These are phyloP conservation scores for Pampus argenteus DNA, from an alignment of 2,797 vertebrate genomes.

Conservation along the genomic window DNA sequence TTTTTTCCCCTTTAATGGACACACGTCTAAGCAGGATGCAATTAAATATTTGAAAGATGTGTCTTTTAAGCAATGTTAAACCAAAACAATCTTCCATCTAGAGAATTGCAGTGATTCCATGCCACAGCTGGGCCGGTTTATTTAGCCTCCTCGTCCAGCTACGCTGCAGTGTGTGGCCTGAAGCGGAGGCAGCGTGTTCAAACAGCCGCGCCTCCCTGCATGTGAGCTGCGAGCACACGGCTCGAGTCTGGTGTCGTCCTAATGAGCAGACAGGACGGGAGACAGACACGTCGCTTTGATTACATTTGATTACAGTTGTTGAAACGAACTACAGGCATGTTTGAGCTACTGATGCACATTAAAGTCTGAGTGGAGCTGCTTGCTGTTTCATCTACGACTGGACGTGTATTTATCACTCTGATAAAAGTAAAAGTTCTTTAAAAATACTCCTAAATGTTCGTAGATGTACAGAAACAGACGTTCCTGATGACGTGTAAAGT, in stretches of 20 bases:
- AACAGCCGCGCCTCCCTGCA: neutral
- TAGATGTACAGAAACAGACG: no score
- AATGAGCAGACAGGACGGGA: constrained; percentile 36
- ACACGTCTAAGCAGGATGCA: constrained; percentile 3
- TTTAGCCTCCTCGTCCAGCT: constrained; percentile 22
- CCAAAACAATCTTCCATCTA: constrained; percentile 27
- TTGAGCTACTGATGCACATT: constrained; percentile 14
- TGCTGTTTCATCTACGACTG: neutral
- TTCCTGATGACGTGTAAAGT: no score
- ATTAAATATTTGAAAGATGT: neutral
- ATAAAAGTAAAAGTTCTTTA: no score
- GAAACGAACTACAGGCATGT: constrained; percentile 35
- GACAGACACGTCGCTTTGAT: constrained; percentile 43
- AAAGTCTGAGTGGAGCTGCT: constrained; percentile 10
- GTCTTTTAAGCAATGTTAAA: constrained; percentile 27
- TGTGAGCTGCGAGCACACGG: neutral
- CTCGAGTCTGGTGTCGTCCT: neutral
- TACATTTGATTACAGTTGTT: constrained; percentile 52
- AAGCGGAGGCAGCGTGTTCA: neutral
- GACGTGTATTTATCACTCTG: no score
- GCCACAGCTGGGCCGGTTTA: constrained; percentile 27
- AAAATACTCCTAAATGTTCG: no score
- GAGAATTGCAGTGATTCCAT: neutral
- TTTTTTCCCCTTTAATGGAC: constrained; percentile 15
- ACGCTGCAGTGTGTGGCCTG: constrained; percentile 13